Evolutionary conservation across 2,888 invertebrate genomes (phyloP).

Genomic region (Lasioglossum figueresi): DNA sequence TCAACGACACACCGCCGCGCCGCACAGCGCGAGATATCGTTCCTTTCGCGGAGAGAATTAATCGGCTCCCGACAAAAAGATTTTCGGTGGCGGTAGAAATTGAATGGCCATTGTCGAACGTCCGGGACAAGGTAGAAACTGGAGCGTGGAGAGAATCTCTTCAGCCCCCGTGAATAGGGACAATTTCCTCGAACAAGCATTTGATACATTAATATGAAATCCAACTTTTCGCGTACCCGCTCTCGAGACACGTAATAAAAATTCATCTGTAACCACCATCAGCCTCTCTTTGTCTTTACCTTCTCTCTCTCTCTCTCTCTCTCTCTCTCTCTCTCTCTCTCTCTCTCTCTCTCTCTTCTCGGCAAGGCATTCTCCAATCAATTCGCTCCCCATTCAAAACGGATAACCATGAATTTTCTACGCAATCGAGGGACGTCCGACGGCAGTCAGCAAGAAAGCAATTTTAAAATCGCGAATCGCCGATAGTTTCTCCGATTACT

Average conservation of each 20-base stretch:
- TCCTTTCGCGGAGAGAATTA: neutral
- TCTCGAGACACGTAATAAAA: constrained; percentile 8
- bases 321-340: neutral
- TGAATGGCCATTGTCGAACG: constrained; percentile 9
- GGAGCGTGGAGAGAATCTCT: neutral
- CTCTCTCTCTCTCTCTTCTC: too few species aligned
- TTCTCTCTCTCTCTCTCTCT: neutral
- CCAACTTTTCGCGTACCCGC: neutral
- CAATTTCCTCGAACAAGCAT: neutral
- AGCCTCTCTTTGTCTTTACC: neutral
- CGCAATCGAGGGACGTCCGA: neutral
- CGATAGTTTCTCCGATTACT: constrained; percentile 49
- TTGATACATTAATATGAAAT: constrained; percentile 10
- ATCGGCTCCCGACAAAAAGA: constrained; percentile 1
- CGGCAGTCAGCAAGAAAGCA: constrained; percentile 42
- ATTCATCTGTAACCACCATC: neutral
- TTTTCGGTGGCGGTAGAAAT: neutral
- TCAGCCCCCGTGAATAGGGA: neutral
- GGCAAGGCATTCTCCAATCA: constrained; percentile 8
- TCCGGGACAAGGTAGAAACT: neutral
- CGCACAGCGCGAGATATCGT: neutral
- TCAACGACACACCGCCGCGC: neutral
- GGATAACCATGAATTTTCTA: constrained; percentile 10
- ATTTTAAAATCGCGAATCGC: constrained; percentile 49
- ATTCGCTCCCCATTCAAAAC: constrained; percentile 8